phyloP scores from a whole-genome alignment of 2,888 invertebrate genomes.

The Hipparchia sbordonii region DNA sequence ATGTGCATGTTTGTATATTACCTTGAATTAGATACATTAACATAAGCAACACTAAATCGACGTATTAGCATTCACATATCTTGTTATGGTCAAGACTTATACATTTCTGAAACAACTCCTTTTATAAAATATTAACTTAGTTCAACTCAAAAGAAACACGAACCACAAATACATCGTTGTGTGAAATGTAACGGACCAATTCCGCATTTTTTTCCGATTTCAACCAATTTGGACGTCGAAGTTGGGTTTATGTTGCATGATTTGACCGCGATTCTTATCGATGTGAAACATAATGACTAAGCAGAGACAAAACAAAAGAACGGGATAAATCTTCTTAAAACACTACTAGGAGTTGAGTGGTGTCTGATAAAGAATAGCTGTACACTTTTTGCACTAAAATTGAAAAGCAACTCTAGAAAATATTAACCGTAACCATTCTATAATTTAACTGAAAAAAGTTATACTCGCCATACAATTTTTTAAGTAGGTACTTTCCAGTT shows the following conservation, averaged over 20 bases:
- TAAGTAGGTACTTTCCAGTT: conserved; percentile 6
- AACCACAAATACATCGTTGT: conserved; percentile 44
- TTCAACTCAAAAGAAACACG: conserved; percentile 35
- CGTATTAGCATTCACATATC: too few relatives aligned
- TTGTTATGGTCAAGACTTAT: too few relatives aligned
- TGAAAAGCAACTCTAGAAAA: background rate
- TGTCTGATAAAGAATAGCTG: background rate
- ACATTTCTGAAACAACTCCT: background rate
- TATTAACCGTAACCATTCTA: background rate
- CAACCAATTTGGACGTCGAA: conserved; percentile 39
- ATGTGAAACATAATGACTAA: conserved; percentile 36
- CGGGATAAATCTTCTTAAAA: conserved; percentile 19
- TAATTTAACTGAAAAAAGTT: background rate
- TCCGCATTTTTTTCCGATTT: conserved; percentile 36
- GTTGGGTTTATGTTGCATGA: conserved; percentile 39
- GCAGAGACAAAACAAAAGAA: conserved; percentile 5
- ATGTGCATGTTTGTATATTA: too few relatives aligned
- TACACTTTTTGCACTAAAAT: background rate
- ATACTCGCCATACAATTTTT: too few relatives aligned
- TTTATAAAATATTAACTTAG: conserved; percentile 34
- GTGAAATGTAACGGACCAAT: conserved; percentile 43
- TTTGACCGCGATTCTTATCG: conserved; percentile 41
- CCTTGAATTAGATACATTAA: too few relatives aligned
- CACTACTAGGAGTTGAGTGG: background rate
- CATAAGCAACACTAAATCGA: too few relatives aligned